Evolutionary conservation across 1,140 invertebrate genomes (phyloP).

Genomic region (Stegodyphus mimosarum): DNA sequence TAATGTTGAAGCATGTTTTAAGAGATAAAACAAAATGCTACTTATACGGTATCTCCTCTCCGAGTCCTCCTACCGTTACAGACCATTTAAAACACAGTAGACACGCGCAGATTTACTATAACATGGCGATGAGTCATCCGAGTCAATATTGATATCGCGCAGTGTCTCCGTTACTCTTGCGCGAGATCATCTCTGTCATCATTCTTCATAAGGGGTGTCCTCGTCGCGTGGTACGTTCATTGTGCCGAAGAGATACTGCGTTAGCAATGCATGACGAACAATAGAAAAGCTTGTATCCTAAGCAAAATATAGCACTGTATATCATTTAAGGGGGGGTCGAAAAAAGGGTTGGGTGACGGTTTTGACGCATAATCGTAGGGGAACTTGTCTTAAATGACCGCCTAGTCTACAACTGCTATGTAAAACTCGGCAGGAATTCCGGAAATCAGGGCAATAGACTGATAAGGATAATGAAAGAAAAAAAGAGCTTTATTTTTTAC

Average conservation of each 20-base stretch:
- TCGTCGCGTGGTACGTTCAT: neutral
- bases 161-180: conserved; percentile 40
- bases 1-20: no score
- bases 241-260: neutral
- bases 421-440: no score
- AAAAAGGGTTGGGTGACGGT: no score
- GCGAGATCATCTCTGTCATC: conserved; percentile 15
- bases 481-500: no score
- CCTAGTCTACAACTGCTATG: no score
- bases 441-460: no score
- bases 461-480: no score
- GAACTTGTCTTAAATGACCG: no score
- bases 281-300: neutral
- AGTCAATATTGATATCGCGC: conserved; percentile 53
- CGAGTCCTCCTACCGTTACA: neutral
- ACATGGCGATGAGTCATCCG: conserved; percentile 33
- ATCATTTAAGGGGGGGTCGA: no score
- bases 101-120: neutral
- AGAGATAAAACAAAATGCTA: no score
- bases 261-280: neutral
- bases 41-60: neutral
- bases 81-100: conserved; percentile 1
- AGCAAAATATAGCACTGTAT: no score
- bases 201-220: neutral
- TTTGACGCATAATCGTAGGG: no score